Conservation (phyloP, 2,797 vertebrate genomes). For the Scolopax bukidnonensis region DNA sequence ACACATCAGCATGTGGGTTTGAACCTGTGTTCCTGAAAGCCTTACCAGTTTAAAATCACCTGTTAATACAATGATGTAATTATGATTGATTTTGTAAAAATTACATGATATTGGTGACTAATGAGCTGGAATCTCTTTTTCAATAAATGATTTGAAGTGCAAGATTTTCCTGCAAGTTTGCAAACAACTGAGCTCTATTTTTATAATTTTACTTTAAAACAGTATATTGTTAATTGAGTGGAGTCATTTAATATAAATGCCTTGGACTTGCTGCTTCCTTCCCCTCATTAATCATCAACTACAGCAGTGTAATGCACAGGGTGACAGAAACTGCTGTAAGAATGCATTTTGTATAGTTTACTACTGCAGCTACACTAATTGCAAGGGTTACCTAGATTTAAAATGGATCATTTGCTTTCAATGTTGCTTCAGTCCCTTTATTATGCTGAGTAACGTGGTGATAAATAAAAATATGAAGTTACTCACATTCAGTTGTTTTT, state of each 20-base stretch:
- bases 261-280: not conserved
- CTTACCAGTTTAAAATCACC: slow-evolving; percentile 67
- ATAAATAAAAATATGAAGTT: not conserved
- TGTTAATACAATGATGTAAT: slow-evolving; percentile 55
- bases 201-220: not conserved
- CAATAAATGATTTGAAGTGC: slow-evolving; percentile 71
- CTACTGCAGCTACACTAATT: not conserved
- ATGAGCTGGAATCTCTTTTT: slow-evolving; percentile 72
- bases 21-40: slow-evolving; percentile 66
- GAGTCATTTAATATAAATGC: not conserved
- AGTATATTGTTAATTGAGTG: not conserved
- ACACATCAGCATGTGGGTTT: slow-evolving; percentile 28
- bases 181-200: slow-evolving; percentile 1
- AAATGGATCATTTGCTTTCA: not conserved
- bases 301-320: not conserved
- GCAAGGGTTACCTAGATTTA: not conserved
- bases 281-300: not conserved
- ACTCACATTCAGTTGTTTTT: not conserved
- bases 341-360: not conserved
- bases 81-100: slow-evolving; percentile 62
- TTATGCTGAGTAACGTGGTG: accelerated
- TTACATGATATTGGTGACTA: not conserved
- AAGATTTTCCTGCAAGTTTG: slow-evolving; percentile 1
- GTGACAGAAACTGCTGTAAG: not conserved
- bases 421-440: not conserved